Evolutionary conservation across 1,140 invertebrate species (phyloP).

Genomic region (Tribolium castaneum): DNA sequence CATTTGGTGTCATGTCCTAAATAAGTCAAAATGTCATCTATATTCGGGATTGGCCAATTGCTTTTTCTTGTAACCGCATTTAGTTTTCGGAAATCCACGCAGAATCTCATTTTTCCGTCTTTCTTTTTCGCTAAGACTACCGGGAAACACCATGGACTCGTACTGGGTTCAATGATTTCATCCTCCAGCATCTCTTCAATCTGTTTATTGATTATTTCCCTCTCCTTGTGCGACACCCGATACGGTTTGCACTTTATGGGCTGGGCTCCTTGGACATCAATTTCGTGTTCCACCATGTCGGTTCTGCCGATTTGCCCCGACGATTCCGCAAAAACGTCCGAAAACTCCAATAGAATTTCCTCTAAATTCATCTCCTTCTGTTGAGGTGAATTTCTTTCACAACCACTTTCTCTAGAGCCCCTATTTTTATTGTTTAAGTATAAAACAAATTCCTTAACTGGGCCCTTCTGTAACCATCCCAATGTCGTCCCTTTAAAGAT

Average conservation of each 20-base stretch:
- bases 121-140: background rate
- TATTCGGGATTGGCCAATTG: slow-evolving; percentile 59
- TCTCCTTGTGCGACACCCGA: slow-evolving; percentile 51
- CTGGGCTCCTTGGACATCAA: background rate
- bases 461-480: too few species aligned
- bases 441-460: too few species aligned
- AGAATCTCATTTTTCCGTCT: slow-evolving; percentile 62
- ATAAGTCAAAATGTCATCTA: slow-evolving; percentile 57
- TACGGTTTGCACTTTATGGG: slow-evolving; percentile 54
- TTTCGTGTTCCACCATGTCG: background rate
- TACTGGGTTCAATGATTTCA: slow-evolving; percentile 27
- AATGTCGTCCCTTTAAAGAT: too few species aligned
- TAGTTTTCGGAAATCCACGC: slow-evolving; percentile 64
- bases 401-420: too few species aligned
- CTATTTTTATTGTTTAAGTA: too few species aligned
- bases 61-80: slow-evolving; percentile 57
- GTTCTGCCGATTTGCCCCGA: background rate
- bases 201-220: slow-evolving; percentile 48
- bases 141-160: slow-evolving; percentile 42
- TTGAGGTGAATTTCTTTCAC: too few species aligned
- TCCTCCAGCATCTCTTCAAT: slow-evolving; percentile 50
- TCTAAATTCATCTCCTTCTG: too few species aligned
- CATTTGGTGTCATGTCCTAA: background rate
- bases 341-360: background rate
- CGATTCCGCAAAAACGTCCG: background rate